Evolutionary conservation across 2,888 invertebrate genomes (phyloP), one percentile per base, ranked within the genome.

Genomic region (Lysandra bellargus): DNA sequence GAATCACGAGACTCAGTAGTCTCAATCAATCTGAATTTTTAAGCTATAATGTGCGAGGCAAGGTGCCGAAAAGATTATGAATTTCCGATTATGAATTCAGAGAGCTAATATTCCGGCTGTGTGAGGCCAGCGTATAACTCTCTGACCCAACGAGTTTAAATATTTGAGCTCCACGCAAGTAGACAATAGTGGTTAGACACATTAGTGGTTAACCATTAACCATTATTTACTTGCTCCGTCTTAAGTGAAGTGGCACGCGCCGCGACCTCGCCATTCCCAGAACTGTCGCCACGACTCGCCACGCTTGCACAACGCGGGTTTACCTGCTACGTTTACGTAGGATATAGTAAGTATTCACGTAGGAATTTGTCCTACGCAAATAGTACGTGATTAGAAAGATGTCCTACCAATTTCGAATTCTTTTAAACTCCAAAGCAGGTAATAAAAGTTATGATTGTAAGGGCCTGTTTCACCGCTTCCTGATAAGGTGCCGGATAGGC

Each of bases 261-360:
- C 80, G 75, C 78, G 81, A 80, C 82, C 81, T 82, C 82, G 81
- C 73, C 78, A 60, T 82, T 82, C 82, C 80, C 73, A 78, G 82
- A 82, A 82, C 80, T 80, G 79, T 74, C 81, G 72, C 78, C 53
- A 57, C 33, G 33, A 69, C 33, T 44, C 69, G 69, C 78, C 12
- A 57, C 57, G 53, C 33, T 76, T 76, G 76, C 76, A 57, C 53
- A 49, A 76, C 76, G 12, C 53, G 76, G 76, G 57, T 76, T 76
- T 76, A 76, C 76, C 76, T 76, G 76, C 76, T 9, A 33, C 33
- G 23, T 76, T 76, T 44, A 49, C 44, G 49, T 75, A 75, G 53
- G 76, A 76, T 33, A 57, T 57, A 49, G 75, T 53, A 17, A 17
- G 17, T 57, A 33, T 49, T 53, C 30, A 12, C 33, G 57, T 76